Conservation (phyloP, 2,888 invertebrate species). For the Lypha dubia region DNA sequence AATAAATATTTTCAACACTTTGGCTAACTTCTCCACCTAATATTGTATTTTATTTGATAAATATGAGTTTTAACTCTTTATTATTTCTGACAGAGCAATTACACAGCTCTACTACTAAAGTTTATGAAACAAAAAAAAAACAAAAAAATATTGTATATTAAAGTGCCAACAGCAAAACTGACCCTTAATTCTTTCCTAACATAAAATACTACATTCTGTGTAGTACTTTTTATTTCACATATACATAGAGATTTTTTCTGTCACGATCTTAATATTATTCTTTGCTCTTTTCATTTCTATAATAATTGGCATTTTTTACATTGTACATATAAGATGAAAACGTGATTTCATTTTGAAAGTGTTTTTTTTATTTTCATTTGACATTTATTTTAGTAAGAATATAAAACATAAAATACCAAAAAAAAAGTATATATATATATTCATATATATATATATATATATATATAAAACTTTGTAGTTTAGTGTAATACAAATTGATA, state of each 20-base stretch:
- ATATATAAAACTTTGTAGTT: not conserved
- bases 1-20: not conserved
- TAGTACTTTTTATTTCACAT: conserved; percentile 14
- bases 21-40: not conserved
- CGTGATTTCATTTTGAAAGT: conserved; percentile 69
- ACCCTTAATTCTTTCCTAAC: conserved; percentile 19
- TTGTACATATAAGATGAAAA: conserved; percentile 60
- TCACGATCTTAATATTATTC: conserved; percentile 63
- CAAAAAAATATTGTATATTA: conserved; percentile 2
- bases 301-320: conserved; percentile 64
- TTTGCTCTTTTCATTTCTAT: conserved; percentile 34
- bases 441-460: not conserved
- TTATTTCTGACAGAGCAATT: not conserved
- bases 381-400: conserved; percentile 42
- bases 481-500: not conserved
- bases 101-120: conserved; percentile 22
- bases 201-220: conserved; percentile 8
- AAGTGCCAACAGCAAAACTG: conserved; percentile 42
- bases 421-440: not conserved
- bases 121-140: not conserved
- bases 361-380: conserved; percentile 31
- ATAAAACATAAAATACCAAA: not conserved
- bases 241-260: conserved; percentile 32
- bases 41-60: not conserved
- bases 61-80: not conserved